These are phyloP conservation scores for Lepilemur septentrionalis DNA, from an alignment of 2,797 vertebrate species.

Conservation along the genomic window DNA sequence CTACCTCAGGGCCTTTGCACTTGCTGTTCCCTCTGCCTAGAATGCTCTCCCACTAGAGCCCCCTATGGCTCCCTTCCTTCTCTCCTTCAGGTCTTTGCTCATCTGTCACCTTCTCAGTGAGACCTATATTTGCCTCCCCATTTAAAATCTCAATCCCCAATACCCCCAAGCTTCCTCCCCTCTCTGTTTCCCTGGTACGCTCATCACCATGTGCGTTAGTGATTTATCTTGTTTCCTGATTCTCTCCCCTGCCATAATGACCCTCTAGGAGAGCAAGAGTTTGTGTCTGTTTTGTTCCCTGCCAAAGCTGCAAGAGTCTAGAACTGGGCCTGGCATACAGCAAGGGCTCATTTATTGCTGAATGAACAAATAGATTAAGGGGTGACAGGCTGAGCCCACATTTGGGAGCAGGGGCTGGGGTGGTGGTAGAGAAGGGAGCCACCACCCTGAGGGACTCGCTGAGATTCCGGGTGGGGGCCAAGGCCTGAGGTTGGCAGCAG, in stretches of 20 bases:
- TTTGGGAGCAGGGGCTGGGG: neutral
- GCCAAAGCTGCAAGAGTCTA: neutral
- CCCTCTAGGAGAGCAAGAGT: neutral
- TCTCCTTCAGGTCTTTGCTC: neutral
- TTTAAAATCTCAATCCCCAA: neutral
- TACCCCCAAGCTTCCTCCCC: no score
- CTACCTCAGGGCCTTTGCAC: neutral
- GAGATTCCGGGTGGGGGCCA: accelerated
- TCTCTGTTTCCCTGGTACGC: neutral
- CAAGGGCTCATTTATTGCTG: neutral
- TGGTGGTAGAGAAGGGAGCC: neutral
- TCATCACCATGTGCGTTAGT: neutral
- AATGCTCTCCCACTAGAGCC: neutral
- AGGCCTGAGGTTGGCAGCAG: neutral
- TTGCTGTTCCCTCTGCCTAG: neutral
- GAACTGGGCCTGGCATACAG: accelerated
- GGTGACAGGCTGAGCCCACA: neutral
- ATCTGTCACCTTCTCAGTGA: neutral
- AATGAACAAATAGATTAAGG: neutral
- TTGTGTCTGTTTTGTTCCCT: neutral
- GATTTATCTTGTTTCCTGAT: neutral
- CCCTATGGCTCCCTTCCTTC: neutral
- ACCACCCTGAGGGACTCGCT: neutral
- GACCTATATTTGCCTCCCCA: neutral
- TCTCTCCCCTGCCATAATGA: neutral